A percentile compares a stretch with the other conserved stretches of the same genome.
phyloP scores from a whole-genome alignment of 2,888 invertebrate species.

The Myopa testacea region DNA sequence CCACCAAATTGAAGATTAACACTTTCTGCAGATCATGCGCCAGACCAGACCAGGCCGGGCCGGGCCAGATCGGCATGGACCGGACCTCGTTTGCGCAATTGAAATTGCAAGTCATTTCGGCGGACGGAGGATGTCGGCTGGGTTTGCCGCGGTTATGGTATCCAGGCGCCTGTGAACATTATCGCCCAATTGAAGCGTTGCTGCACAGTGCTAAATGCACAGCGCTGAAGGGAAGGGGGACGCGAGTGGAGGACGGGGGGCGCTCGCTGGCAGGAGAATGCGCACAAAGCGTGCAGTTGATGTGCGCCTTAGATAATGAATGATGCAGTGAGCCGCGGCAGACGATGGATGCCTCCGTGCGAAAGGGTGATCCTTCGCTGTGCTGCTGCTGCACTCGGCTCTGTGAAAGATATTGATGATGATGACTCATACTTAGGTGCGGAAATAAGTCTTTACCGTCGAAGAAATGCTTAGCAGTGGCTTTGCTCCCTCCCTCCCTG shows the following conservation, averaged over 20 bases:
- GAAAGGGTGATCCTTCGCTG: background rate
- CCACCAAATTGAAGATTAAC: conserved; percentile 39
- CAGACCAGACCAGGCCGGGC: background rate
- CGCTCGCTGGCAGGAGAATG: background rate
- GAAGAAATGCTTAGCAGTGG: background rate
- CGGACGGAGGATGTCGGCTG: background rate
- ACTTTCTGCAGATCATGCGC: conserved; percentile 41
- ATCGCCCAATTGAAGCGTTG: conserved; percentile 38
- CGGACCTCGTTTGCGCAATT: conserved; percentile 23
- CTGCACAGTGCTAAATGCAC: background rate
- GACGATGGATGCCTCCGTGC: background rate
- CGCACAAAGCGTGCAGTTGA: conserved; percentile 32
- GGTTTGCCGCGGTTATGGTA: conserved; percentile 26
- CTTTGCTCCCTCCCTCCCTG: background rate
- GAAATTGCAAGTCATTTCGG: conserved; percentile 39
- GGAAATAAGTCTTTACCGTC: conserved; percentile 6
- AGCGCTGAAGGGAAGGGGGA: background rate
- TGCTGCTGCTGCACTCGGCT: background rate
- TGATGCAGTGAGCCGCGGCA: background rate
- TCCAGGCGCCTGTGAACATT: conserved; percentile 42
- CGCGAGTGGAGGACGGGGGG: background rate
- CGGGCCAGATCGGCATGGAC: background rate
- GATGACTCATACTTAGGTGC: background rate
- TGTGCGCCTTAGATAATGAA: conserved; percentile 35
- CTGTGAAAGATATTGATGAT: conserved; percentile 16